Percentiles rank a stretch among this genome's conserved stretches.
Evolutionary conservation across 2,888 invertebrate species (phyloP).

Genomic region (Seladonia tumulorum): DNA sequence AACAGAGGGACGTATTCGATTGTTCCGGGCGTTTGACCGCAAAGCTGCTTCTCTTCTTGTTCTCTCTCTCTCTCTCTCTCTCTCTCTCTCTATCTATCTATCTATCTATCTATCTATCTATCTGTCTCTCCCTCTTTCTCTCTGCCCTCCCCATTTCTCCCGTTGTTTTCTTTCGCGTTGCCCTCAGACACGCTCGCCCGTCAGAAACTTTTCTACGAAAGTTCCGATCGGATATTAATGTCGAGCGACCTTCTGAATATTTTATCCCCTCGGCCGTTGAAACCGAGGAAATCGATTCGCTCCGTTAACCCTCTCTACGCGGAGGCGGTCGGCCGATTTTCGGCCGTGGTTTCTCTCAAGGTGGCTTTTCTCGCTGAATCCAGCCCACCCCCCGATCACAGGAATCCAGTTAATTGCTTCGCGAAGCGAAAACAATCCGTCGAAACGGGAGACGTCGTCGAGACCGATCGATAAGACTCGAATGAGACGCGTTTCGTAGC

Average conservation of each 20-base stretch:
- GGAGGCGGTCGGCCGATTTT: not conserved
- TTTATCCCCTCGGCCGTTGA: constrained; percentile 7
- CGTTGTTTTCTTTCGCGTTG: constrained; percentile 16
- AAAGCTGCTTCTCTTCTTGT: not conserved
- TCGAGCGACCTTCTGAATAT: constrained; percentile 42
- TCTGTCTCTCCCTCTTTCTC: too few relatives aligned
- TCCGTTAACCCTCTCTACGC: not conserved
- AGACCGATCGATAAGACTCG: not conserved
- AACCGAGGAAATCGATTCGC: constrained; percentile 29
- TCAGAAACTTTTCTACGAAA: constrained; percentile 36
- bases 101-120: not conserved
- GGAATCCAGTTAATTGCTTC: not conserved
- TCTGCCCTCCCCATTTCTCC: not conserved
- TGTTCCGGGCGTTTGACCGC: not conserved
- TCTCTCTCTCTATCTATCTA: too few relatives aligned
- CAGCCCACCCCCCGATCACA: not conserved
- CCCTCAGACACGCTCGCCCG: constrained; percentile 28
- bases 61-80: not conserved
- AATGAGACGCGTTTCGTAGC: not conserved
- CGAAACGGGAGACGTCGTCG: constrained; percentile 5
- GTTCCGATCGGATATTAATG: constrained; percentile 42
- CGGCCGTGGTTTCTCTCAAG: not conserved
- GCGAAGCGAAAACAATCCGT: not conserved
- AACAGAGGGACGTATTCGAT: not conserved
- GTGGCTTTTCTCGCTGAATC: not conserved